Conservation (phyloP, 2,888 invertebrate species). For the Pandemis corylana region DNA sequence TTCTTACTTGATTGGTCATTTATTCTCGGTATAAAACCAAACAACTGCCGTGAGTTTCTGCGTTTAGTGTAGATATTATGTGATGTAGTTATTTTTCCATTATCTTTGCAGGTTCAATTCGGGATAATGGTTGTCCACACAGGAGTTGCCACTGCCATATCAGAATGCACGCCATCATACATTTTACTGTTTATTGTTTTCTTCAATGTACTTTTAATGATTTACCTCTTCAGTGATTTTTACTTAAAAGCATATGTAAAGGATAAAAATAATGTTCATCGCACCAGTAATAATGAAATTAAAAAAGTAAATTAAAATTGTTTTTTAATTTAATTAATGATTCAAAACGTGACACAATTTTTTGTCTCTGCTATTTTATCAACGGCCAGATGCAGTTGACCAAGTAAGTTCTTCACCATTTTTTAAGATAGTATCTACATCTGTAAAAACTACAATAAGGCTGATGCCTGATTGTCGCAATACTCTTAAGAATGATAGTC, state of each 20-base stretch:
- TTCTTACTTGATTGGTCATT: too few relatives aligned
- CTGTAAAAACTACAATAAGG: too few relatives aligned
- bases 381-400: too few relatives aligned
- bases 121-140: constrained; percentile 5
- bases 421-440: too few relatives aligned
- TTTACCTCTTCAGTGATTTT: constrained; percentile 13
- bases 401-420: too few relatives aligned
- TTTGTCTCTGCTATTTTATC: too few relatives aligned
- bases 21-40: too few relatives aligned
- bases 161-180: constrained; percentile 11
- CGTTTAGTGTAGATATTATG: too few relatives aligned
- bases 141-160: background rate
- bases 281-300: background rate
- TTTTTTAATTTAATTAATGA: background rate
- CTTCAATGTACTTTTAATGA: constrained; percentile 3
- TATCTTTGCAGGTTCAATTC: constrained; percentile 8
- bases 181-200: background rate
- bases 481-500: too few relatives aligned
- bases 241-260: background rate
- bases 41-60: too few relatives aligned
- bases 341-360: too few relatives aligned
- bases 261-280: background rate
- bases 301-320: background rate
- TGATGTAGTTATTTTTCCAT: background rate
- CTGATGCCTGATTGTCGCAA: too few relatives aligned